phyloP scores from a whole-genome alignment of 2,113 vertebrate species.

The Eira barbara region DNA sequence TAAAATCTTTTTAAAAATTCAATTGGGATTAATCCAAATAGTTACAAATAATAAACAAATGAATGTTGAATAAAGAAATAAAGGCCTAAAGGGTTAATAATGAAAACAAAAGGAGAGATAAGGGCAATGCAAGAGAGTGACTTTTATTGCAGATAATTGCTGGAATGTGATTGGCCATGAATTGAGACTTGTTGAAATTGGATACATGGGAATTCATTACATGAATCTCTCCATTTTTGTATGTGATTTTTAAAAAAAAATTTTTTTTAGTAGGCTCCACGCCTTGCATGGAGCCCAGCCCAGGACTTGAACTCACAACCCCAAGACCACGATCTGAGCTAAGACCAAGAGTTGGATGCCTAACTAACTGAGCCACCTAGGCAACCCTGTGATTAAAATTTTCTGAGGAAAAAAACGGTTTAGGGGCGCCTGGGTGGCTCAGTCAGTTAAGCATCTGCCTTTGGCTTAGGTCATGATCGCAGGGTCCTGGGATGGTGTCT shows the following conservation, averaged over 20 bases:
- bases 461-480: no score
- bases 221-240: not conserved
- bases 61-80: not conserved
- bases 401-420: not conserved
- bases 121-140: no score
- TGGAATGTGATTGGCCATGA: not conserved
- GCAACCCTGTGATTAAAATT: not conserved
- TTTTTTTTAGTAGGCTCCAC: no score
- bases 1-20: not conserved
- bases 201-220: not conserved
- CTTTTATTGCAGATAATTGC: not conserved
- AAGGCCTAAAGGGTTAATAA: not conserved
- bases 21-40: not conserved
- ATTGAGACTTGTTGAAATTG: not conserved
- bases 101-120: no score
- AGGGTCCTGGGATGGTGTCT: no score
- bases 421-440: no score
- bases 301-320: not conserved
- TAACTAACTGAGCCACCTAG: not conserved
- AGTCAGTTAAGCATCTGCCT: no score
- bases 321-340: not conserved
- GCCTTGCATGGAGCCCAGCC: no score
- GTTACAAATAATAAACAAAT: conserved; percentile 24
- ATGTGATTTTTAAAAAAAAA: not conserved
- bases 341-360: not conserved